Percentiles rank a stretch among this genome's conserved stretches.
phyloP scores from a whole-genome alignment of 2,113 vertebrate genomes.

The Odocoileus hemionus region DNA sequence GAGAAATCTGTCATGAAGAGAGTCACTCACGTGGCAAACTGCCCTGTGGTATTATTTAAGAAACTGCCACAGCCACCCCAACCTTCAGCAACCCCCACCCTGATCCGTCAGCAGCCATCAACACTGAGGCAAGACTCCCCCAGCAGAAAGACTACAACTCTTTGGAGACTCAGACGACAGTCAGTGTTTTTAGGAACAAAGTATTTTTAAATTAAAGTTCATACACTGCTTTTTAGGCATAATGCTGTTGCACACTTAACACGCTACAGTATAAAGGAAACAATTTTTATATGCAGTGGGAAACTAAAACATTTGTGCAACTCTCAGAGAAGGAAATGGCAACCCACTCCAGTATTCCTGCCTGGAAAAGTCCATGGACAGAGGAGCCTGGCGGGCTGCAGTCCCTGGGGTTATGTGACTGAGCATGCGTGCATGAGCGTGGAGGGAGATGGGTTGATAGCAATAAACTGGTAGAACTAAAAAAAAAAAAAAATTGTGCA shows the following conservation, averaged over 20 bases:
- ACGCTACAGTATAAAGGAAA: background rate
- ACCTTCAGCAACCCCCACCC: background rate
- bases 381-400: background rate
- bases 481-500: background rate
- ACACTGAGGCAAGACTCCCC: background rate
- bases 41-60: background rate
- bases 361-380: background rate
- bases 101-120: background rate
- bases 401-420: background rate
- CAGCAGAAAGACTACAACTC: background rate
- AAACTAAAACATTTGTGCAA: background rate
- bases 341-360: background rate
- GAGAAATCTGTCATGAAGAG: background rate
- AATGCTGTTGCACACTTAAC: background rate
- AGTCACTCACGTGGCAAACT: background rate
- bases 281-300: background rate
- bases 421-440: background rate
- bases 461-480: background rate
- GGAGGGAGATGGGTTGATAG: background rate
- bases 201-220: background rate
- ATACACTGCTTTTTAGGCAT: background rate
- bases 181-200: background rate
- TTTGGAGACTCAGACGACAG: background rate
- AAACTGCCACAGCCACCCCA: background rate
- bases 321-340: background rate